Percentiles rank a stretch among this genome's conserved stretches.
These are phyloP conservation scores for Hirtodrosophila cameraria DNA, from an alignment of 2,888 invertebrate species.

Conservation along the genomic window DNA sequence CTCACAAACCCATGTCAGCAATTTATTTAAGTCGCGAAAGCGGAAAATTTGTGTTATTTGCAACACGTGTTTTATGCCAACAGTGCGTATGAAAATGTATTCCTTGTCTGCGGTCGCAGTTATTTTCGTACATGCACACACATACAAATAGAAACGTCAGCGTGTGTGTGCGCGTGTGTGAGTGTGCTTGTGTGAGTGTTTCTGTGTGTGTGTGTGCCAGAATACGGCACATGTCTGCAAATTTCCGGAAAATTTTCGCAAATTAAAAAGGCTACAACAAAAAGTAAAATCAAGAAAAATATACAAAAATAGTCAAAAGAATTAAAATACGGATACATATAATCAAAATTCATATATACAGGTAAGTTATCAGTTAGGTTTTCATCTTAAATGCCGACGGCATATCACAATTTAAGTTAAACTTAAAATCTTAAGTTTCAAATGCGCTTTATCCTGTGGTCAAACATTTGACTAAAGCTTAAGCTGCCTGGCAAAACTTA, in stretches of 20 bases:
- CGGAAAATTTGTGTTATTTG: conserved; percentile 57
- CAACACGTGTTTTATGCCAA: conserved; percentile 72
- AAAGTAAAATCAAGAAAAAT: conserved; percentile 27
- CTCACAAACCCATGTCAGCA: conserved; percentile 38
- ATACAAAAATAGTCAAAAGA: conserved; percentile 34
- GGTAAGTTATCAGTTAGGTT: conserved; percentile 37
- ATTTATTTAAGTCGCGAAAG: conserved; percentile 55
- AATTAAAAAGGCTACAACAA: conserved; percentile 19
- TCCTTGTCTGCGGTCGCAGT: conserved; percentile 31
- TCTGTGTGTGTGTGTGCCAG: background rate
- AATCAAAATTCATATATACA: conserved; percentile 47
- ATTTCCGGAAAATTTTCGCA: conserved; percentile 21
- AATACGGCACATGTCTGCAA: conserved; percentile 27
- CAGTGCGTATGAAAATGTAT: conserved; percentile 72
- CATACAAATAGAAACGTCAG: background rate
- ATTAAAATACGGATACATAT: conserved; percentile 55
- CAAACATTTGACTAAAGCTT: no score
- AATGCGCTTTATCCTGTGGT: no score
- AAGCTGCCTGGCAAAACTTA: no score
- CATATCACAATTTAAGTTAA: background rate
- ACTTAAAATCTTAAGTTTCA: no score
- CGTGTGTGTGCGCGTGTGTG: conserved; percentile 1
- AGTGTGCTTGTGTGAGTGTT: conserved; percentile 7
- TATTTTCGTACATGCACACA: conserved; percentile 46
- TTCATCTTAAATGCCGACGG: conserved; percentile 47